Percentiles rank a stretch among this genome's conserved stretches.
phyloP scores from a whole-genome alignment of 2,888 invertebrate species.

The Chrysomela aeneicollis region DNA sequence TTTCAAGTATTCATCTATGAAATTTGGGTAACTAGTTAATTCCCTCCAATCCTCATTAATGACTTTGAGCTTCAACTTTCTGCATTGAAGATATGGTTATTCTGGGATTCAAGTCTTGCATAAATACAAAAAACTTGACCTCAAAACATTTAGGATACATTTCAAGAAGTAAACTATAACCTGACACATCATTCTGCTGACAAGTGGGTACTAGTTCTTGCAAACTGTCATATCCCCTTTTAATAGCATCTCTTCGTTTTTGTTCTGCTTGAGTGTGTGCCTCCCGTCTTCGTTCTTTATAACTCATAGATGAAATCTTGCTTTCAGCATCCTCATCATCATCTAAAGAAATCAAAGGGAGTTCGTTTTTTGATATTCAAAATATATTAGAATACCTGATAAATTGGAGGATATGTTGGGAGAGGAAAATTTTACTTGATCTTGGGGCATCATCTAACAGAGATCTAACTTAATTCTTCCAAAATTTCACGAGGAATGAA shows the following conservation, averaged over 20 bases:
- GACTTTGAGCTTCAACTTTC: too few relatives aligned
- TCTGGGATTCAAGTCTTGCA: too few relatives aligned
- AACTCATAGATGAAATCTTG: conserved; percentile 75
- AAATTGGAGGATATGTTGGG: conserved; percentile 11
- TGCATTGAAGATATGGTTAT: too few relatives aligned
- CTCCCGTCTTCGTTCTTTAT: conserved; percentile 92
- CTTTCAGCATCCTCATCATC: conserved; percentile 72
- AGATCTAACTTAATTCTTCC: not conserved
- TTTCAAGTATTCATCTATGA: too few relatives aligned
- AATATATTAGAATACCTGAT: conserved; percentile 28
- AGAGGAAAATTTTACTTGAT: conserved; percentile 25
- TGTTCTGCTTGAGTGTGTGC: conserved; percentile 98
- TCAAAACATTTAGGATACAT: too few relatives aligned
- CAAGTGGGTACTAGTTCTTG: conserved; percentile 94
- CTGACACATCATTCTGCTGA: conserved; percentile 89
- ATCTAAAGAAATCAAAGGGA: conserved; percentile 26
- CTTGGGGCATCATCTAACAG: conserved; percentile 24
- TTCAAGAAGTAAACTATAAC: conserved; percentile 34
- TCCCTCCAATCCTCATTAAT: too few relatives aligned
- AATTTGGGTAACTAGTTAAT: too few relatives aligned
- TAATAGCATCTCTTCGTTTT: conserved; percentile 95
- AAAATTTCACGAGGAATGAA: too few relatives aligned
- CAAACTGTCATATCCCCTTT: conserved; percentile 94
- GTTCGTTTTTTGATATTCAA: too few relatives aligned
- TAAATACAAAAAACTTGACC: too few relatives aligned